phyloP scores from a whole-genome alignment of 2,888 invertebrate species.

The Ormyrus rosae region DNA sequence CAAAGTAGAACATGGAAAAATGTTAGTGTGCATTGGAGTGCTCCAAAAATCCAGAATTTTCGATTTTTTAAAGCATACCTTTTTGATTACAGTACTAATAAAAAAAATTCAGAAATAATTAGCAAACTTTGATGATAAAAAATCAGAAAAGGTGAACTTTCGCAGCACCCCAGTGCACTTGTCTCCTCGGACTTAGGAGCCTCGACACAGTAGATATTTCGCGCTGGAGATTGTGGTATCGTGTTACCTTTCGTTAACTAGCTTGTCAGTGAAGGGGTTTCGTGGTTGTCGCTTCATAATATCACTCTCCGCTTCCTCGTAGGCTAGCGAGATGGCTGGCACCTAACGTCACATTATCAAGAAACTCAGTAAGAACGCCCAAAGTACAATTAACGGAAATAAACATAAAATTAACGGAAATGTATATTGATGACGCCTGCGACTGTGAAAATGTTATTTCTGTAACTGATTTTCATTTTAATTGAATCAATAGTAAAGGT shows the following conservation, averaged over 20 bases:
- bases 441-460: constrained; percentile 2
- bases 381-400: constrained; percentile 31
- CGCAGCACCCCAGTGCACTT: neutral
- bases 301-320: constrained; percentile 91
- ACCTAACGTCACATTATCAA: constrained; percentile 77
- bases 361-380: constrained; percentile 70
- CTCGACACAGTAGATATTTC: constrained; percentile 38
- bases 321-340: constrained; percentile 91
- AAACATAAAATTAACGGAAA: constrained; percentile 19
- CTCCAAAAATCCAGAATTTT: too few species aligned
- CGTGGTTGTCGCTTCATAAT: constrained; percentile 92
- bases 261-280: constrained; percentile 89
- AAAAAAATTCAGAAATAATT: neutral
- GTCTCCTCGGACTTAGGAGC: constrained; percentile 30
- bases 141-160: too few species aligned
- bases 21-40: neutral
- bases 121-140: neutral
- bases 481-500: neutral
- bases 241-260: constrained; percentile 86
- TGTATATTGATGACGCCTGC: neutral
- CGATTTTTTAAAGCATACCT: too few species aligned
- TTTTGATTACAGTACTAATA: neutral
- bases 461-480: neutral
- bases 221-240: constrained; percentile 60
- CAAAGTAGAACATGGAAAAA: constrained; percentile 12